Percentiles rank a stretch among this genome's conserved stretches.
phyloP scores from a whole-genome alignment of 1,140 invertebrate genomes.

The Drosophila rufa region DNA sequence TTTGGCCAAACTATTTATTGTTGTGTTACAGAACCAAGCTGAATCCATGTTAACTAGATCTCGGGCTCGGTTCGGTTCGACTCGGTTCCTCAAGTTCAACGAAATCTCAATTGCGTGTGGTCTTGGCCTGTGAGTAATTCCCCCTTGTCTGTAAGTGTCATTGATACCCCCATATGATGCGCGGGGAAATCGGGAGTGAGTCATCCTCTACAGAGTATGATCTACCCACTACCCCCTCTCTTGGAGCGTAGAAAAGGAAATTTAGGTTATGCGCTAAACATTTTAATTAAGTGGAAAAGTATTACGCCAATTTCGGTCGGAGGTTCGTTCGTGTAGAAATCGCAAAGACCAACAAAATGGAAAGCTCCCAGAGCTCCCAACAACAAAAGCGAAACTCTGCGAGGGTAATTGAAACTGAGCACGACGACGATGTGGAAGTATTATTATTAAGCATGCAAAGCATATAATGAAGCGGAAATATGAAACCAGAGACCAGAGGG shows the following conservation, averaged over 20 bases:
- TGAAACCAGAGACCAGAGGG: conserved; percentile 59
- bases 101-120: conserved; percentile 67
- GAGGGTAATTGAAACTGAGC: conserved; percentile 80
- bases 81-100: conserved; percentile 67
- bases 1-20: conserved; percentile 82
- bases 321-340: conserved; percentile 65
- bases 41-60: conserved; percentile 33
- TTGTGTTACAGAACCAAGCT: conserved; percentile 45
- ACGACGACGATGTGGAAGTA: conserved; percentile 81
- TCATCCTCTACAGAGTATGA: conserved; percentile 2
- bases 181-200: conserved; percentile 15
- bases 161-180: conserved; percentile 60
- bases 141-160: conserved; percentile 62
- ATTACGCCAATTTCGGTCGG: conserved; percentile 78
- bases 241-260: conserved; percentile 62
- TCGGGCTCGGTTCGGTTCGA: conserved; percentile 5
- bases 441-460: conserved; percentile 83
- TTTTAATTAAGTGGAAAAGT: conserved; percentile 83
- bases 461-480: conserved; percentile 83
- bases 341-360: conserved; percentile 76
- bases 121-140: conserved; percentile 16
- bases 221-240: neutral
- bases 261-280: conserved; percentile 81
- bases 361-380: conserved; percentile 57
- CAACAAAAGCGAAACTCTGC: conserved; percentile 77